phyloP scores from a whole-genome alignment of 1,140 invertebrate species.

The Drosophila setifemur region DNA sequence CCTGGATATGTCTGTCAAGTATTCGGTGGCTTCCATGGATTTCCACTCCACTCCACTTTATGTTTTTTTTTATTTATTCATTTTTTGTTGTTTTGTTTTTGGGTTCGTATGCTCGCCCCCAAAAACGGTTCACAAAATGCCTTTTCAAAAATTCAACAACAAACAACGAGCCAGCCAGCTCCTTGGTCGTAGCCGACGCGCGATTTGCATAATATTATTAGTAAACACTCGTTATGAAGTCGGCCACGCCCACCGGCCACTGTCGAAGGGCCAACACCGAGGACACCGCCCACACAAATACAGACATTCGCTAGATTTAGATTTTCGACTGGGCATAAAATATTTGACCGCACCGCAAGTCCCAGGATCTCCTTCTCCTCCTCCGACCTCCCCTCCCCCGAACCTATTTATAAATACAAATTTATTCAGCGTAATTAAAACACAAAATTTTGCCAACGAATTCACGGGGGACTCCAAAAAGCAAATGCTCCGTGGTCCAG shows the following conservation, averaged over 20 bases:
- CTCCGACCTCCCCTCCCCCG: background rate
- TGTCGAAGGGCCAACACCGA: background rate
- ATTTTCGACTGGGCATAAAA: constrained; percentile 75
- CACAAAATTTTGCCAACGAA: constrained; percentile 67
- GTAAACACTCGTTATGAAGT: constrained; percentile 81
- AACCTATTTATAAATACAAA: constrained; percentile 79
- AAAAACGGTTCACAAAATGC: constrained; percentile 75
- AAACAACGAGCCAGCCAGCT: constrained; percentile 21
- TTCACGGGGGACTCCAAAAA: constrained; percentile 25
- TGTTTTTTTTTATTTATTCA: constrained; percentile 24
- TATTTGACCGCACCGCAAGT: constrained; percentile 72
- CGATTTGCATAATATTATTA: constrained; percentile 81
- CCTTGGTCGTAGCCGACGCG: constrained; percentile 35
- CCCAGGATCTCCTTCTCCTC: background rate
- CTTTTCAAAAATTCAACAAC: constrained; percentile 76
- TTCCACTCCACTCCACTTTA: background rate
- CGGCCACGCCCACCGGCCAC: constrained; percentile 22
- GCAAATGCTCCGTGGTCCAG: constrained; percentile 11
- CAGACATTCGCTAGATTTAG: constrained; percentile 78
- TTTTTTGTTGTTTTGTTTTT: background rate
- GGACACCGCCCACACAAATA: constrained; percentile 41
- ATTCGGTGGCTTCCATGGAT: background rate
- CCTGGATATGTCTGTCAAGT: constrained; percentile 68
- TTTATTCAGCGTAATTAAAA: constrained; percentile 81
- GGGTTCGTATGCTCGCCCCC: constrained; percentile 10